Conservation (phyloP, 2,797 vertebrate genomes). For the Catharus ustulatus region DNA sequence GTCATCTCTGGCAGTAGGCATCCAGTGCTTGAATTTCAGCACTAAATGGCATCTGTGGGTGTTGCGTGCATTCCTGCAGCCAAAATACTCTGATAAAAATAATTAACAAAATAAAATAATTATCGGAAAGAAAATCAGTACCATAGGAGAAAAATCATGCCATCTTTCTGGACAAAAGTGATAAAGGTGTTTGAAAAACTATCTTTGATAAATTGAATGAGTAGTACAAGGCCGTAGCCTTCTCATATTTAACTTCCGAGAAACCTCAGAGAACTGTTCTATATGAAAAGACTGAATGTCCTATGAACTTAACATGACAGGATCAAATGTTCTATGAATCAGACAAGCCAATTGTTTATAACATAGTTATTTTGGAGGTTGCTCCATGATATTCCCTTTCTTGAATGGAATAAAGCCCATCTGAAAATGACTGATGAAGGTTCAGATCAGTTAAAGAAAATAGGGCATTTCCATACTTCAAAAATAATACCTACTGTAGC, state of each 20-base stretch:
- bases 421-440: background rate
- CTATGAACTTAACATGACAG: constrained; percentile 15
- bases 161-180: background rate
- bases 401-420: background rate
- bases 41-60: constrained; percentile 44
- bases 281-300: background rate
- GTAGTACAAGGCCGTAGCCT: background rate
- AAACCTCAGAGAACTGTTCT: background rate
- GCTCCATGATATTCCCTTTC: background rate
- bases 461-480: background rate
- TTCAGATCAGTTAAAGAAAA: background rate
- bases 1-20: constrained; percentile 25
- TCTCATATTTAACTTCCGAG: constrained; percentile 14
- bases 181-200: background rate
- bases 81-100: constrained; percentile 13
- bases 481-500: background rate
- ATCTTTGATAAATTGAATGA: background rate
- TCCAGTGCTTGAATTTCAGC: constrained; percentile 48
- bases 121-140: background rate
- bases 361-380: background rate
- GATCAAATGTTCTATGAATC: background rate
- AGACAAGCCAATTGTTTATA: background rate
- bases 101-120: background rate
- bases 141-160: background rate
- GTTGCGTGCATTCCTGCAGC: constrained; percentile 3